Base-by-base conservation (phyloP, 1,140 invertebrate genomes). In the Rhopalosiphum padi region DNA sequence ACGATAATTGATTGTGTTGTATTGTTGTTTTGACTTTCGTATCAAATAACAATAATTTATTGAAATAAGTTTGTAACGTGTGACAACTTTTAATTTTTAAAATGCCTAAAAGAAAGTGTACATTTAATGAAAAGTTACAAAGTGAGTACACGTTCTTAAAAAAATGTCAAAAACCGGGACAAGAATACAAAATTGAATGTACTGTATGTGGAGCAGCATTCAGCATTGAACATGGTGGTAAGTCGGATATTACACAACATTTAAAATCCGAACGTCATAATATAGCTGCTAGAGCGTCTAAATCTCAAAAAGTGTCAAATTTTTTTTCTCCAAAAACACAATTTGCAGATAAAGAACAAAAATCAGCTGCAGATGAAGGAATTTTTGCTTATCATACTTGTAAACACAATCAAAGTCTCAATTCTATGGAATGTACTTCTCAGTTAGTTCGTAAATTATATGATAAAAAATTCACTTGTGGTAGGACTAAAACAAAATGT, bases 171-270 rank as follows among this genome's bases (percentile, higher is more conserved):
- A 86, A 86, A 30, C 37, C n/a, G 21, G 85, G 85, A 25, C 85
- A 86, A 43, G 41, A 86, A 86, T 23, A 86, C 25, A 86, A 86
- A 43, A n/a, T 86, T 11, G 85, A 86, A 86, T 86, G 85, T 86
- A 86, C 41, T 86, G 41, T 86, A 21, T 86, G 85, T 43, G n/a
- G 41, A n/a, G 43, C 37, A 23, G n/a, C 41, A n/a, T 86, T 86
- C 41, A 86, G 37, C 25, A 86, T 86, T 21, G 85, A 86, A n/a
- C 25, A 41, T 43, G 41, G 41, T 43, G 85, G 85, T 41, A 86
- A 86, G 18, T 86, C 37, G 25, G 43, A 86, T 43, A 86, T 86
- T 18, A 86, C 11, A 23, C 85, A 86, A 86, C 25, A 86, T 30
- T n/a, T 86, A 43, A 86, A 86, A 86, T 43, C 85, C 11, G 41